These are phyloP conservation scores for Heliconius melpomene DNA, from an alignment of 1,140 invertebrate species.

Conservation along the genomic window DNA sequence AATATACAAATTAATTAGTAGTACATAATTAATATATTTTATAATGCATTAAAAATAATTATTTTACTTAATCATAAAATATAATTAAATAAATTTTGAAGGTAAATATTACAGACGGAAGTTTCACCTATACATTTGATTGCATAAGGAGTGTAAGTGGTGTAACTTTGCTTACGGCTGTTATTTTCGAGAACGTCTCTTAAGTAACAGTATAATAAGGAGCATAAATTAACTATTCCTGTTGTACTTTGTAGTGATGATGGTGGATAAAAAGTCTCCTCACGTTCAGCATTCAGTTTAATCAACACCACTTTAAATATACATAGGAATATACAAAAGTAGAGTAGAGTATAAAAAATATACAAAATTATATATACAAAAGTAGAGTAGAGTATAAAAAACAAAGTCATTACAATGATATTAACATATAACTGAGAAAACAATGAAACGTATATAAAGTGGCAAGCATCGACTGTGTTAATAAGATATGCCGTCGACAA, in stretches of 20 bases:
- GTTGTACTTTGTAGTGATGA: neutral
- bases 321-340: no score
- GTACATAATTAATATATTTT: neutral
- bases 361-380: no score
- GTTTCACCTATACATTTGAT: constrained; percentile 4
- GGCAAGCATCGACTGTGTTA: no score
- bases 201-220: neutral
- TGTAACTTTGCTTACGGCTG: neutral
- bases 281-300: no score
- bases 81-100: neutral
- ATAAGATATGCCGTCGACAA: no score
- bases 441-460: no score
- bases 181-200: neutral
- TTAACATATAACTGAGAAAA: no score
- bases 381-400: no score
- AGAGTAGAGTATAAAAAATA: no score
- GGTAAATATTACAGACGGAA: neutral
- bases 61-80: neutral
- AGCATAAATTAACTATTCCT: neutral
- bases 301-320: no score
- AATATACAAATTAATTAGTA: neutral
- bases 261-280: no score
- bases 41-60: neutral
- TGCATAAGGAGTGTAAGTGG: neutral
- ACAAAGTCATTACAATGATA: no score